phyloP scores from a whole-genome alignment of 2,888 invertebrate species.

The Clistopyga incitator region DNA sequence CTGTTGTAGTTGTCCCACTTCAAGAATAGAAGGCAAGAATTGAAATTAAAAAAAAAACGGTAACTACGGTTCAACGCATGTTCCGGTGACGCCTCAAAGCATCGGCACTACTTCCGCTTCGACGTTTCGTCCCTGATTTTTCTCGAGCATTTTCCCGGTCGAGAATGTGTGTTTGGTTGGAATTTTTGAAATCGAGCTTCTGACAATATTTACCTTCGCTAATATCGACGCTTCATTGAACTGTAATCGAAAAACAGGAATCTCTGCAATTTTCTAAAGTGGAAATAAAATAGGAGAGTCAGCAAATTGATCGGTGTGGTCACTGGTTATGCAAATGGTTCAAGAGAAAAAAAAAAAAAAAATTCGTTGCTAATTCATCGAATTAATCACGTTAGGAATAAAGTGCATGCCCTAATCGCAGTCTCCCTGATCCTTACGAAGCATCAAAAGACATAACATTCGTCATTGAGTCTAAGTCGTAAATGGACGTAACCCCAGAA shows the following conservation, averaged over 20 bases:
- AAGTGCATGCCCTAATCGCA: too few relatives aligned
- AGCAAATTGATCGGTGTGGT: too few relatives aligned
- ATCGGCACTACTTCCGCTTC: conserved; percentile 4
- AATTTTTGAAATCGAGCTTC: conserved; percentile 8
- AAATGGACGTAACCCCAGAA: neutral
- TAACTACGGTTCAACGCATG: neutral
- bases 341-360: too few relatives aligned
- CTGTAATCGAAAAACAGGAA: too few relatives aligned
- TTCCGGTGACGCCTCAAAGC: neutral
- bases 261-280: too few relatives aligned
- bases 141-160: neutral
- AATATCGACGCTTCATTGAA: neutral
- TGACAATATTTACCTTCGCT: neutral
- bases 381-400: too few relatives aligned
- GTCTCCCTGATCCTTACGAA: neutral
- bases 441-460: neutral
- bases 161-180: neutral
- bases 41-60: too few relatives aligned
- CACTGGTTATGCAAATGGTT: too few relatives aligned
- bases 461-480: neutral
- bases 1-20: neutral
- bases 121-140: neutral
- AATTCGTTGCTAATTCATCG: too few relatives aligned
- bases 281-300: too few relatives aligned
- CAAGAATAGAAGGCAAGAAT: too few relatives aligned